phyloP scores from a whole-genome alignment of 1,140 invertebrate species.

The Pissodes strobi region DNA sequence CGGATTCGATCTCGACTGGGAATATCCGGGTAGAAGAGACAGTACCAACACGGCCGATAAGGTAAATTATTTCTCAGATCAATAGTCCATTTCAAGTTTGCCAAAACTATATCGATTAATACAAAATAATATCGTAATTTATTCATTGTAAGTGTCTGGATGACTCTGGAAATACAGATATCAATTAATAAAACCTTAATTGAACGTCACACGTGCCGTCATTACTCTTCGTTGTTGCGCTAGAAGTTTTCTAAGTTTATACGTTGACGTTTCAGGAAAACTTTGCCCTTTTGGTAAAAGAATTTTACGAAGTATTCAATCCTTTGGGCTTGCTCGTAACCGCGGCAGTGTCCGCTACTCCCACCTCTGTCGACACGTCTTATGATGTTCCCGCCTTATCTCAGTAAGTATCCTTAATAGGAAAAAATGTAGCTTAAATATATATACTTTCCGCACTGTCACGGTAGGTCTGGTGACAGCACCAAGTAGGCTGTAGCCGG shows the following conservation, averaged over 20 bases:
- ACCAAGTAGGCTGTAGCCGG: too few relatives aligned
- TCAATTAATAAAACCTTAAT: too few relatives aligned
- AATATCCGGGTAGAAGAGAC: constrained; percentile 73
- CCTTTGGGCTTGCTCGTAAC: constrained; percentile 40
- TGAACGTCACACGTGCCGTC: too few relatives aligned
- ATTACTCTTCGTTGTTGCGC: too few relatives aligned
- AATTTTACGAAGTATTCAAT: constrained; percentile 42
- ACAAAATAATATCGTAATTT: too few relatives aligned
- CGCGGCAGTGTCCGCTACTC: constrained; percentile 42
- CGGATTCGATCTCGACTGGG: constrained; percentile 83
- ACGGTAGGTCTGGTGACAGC: too few relatives aligned
- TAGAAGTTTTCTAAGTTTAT: too few relatives aligned
- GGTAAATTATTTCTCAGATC: constrained; percentile 41
- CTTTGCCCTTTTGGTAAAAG: constrained; percentile 41
- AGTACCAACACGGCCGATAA: constrained; percentile 57
- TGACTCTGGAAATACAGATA: too few relatives aligned
- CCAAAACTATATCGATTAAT: too few relatives aligned
- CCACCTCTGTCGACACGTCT: constrained; percentile 65
- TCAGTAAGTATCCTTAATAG: constrained; percentile 70
- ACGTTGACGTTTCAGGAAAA: constrained; percentile 49
- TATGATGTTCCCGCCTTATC: constrained; percentile 90
- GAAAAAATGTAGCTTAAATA: too few relatives aligned
- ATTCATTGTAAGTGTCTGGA: too few relatives aligned
- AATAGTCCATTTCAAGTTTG: not conserved
- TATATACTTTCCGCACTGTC: too few relatives aligned